Conservation (phyloP, 2,888 invertebrate genomes). For the Ganaspis brasiliensis region DNA sequence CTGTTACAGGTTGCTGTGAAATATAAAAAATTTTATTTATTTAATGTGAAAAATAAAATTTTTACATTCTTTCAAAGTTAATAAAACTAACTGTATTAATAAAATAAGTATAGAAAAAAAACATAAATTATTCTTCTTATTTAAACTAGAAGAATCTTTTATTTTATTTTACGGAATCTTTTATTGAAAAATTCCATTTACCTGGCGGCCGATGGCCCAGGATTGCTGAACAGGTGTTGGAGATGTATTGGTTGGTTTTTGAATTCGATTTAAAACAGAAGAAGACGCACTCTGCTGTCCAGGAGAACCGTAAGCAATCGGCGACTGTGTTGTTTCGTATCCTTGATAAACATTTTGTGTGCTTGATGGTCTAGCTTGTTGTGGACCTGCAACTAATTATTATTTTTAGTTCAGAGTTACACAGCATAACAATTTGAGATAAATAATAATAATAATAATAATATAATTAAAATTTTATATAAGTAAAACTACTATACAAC, state of each 20-base stretch:
- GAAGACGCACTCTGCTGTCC: constrained; percentile 85
- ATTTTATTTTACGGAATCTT: no score
- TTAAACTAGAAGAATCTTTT: no score
- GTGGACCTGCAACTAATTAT: constrained; percentile 77
- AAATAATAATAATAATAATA: neutral
- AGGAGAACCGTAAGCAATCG: constrained; percentile 85
- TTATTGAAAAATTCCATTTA: no score
- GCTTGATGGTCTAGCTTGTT: constrained; percentile 85
- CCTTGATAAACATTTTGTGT: constrained; percentile 87
- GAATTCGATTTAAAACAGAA: constrained; percentile 85
- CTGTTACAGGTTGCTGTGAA: constrained; percentile 84
- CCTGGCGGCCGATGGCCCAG: constrained; percentile 84
- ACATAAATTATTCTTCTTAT: no score
- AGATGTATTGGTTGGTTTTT: constrained; percentile 86
- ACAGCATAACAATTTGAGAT: neutral
- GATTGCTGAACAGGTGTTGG: constrained; percentile 87
- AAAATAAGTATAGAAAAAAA: no score
- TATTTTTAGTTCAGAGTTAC: neutral
- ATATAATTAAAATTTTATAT: no score
- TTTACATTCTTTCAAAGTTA: no score
- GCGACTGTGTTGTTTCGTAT: constrained; percentile 90
- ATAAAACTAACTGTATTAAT: no score
- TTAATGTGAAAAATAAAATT: neutral
- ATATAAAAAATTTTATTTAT: constrained; percentile 30
- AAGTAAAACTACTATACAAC: neutral